phyloP scores from a whole-genome alignment of 30 jellyfish, hydroid and myxozoan species.

The Chrysaora quinquecirrha region DNA sequence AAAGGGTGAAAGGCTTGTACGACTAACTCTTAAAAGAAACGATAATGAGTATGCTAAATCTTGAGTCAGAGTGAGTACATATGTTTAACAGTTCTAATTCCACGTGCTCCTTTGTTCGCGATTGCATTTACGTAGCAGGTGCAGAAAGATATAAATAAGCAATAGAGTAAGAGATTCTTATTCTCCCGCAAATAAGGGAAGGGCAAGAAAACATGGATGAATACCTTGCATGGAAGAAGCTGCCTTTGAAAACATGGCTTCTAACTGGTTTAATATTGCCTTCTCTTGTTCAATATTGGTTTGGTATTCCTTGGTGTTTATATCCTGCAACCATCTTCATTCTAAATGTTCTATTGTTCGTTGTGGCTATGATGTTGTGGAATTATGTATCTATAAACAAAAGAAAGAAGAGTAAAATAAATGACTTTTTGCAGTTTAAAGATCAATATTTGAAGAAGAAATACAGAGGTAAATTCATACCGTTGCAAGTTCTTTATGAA shows the following conservation, averaged over 20 bases:
- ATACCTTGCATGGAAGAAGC: conserved; percentile 68
- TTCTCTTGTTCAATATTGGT: conserved; percentile 31
- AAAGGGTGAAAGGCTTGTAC: no score
- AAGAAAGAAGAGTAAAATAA: conserved; percentile 52
- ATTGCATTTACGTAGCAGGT: no score
- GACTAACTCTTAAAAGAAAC: no score
- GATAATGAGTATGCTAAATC: no score
- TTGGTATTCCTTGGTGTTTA: conserved; percentile 36
- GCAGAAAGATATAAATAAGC: no score
- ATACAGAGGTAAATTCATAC: conserved; percentile 66
- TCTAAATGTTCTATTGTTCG: conserved; percentile 39
- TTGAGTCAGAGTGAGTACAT: no score
- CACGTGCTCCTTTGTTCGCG: no score
- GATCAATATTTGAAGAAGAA: conserved; percentile 53
- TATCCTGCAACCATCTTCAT: conserved; percentile 37
- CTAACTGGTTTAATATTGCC: conserved; percentile 40
- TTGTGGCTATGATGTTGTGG: conserved; percentile 35
- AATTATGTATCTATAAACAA: conserved; percentile 45
- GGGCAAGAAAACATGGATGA: conserved; percentile 20
- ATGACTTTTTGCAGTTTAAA: conserved; percentile 68
- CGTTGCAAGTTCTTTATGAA: conserved; percentile 86
- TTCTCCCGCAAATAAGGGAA: conserved; percentile 28
- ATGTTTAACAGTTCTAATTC: no score
- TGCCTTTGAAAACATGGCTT: conserved; percentile 13
- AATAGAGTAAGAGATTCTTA: no score